Evolutionary conservation across 2,797 vertebrate species (phyloP).

Genomic region (Rhinella marina): DNA sequence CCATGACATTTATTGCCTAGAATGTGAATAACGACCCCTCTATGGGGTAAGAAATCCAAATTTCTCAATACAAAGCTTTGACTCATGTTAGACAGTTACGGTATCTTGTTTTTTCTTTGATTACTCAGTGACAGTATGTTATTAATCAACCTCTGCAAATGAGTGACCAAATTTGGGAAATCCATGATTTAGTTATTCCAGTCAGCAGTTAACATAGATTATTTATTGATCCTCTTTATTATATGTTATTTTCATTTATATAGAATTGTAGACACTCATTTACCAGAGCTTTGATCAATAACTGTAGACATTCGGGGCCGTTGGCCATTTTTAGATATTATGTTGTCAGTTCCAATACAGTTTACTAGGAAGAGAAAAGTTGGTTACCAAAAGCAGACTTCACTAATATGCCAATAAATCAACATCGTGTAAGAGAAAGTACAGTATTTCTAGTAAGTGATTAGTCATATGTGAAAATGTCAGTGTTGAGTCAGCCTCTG

Average conservation of each 20-base stretch:
- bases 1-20: neutral
- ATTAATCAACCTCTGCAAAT: neutral
- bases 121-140: slow-evolving; percentile 9
- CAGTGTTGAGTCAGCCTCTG: slow-evolving; percentile 44
- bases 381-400: slow-evolving; percentile 5
- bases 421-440: slow-evolving; percentile 31
- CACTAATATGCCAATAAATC: slow-evolving; percentile 22
- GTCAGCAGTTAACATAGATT: neutral
- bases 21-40: neutral
- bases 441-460: slow-evolving; percentile 55
- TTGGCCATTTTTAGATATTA: neutral
- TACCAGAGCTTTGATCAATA: neutral
- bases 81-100: neutral
- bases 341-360: neutral
- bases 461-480: slow-evolving; percentile 54
- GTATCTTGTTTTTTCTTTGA: neutral
- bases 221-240: neutral
- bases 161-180: neutral
- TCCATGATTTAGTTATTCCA: neutral
- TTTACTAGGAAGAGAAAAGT: neutral
- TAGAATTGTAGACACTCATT: neutral
- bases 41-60: neutral
- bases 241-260: neutral
- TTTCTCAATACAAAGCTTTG: neutral
- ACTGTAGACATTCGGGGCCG: neutral